phyloP scores from a whole-genome alignment of 2,113 vertebrate genomes.

The Carassius auratus region DNA sequence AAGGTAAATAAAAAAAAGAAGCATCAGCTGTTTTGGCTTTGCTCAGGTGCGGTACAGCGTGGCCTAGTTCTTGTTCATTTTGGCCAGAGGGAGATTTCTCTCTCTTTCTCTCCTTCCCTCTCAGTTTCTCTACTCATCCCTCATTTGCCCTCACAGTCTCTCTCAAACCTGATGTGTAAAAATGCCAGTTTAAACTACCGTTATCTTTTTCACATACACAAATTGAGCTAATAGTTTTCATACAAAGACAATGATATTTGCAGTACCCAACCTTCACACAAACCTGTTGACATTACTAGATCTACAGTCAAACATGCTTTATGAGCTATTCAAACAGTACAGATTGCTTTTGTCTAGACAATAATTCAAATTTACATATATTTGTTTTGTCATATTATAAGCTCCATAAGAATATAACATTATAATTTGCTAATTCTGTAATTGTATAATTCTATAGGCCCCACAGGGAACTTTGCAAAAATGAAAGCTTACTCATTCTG shows the following conservation, averaged over 20 bases:
- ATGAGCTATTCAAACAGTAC: not conserved
- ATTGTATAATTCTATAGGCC: slow-evolving; percentile 15
- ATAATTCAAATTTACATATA: too few relatives aligned
- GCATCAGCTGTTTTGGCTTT: slow-evolving; percentile 51
- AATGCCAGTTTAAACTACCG: not conserved
- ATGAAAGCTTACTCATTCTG: slow-evolving; percentile 12
- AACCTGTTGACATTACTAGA: not conserved
- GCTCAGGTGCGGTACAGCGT: slow-evolving; percentile 55
- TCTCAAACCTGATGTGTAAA: not conserved
- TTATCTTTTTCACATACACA: slow-evolving; percentile 9
- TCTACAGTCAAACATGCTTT: not conserved
- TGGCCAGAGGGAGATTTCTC: slow-evolving; percentile 20
- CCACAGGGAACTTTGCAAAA: slow-evolving; percentile 1
- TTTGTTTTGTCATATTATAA: too few relatives aligned
- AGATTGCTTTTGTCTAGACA: not conserved
- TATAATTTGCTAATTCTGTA: slow-evolving; percentile 30
- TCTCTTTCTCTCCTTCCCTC: not conserved
- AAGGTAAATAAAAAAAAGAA: slow-evolving; percentile 41
- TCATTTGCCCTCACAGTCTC: not conserved
- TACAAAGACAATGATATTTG: not conserved
- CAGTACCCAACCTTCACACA: not conserved
- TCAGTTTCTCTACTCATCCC: not conserved
- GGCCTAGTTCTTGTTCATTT: slow-evolving; percentile 48
- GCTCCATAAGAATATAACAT: not conserved
- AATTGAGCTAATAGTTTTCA: not conserved